Evolutionary conservation across 1,140 invertebrate species (phyloP), one percentile per base, ranked within the genome.

Genomic region (Ips nitidus): DNA sequence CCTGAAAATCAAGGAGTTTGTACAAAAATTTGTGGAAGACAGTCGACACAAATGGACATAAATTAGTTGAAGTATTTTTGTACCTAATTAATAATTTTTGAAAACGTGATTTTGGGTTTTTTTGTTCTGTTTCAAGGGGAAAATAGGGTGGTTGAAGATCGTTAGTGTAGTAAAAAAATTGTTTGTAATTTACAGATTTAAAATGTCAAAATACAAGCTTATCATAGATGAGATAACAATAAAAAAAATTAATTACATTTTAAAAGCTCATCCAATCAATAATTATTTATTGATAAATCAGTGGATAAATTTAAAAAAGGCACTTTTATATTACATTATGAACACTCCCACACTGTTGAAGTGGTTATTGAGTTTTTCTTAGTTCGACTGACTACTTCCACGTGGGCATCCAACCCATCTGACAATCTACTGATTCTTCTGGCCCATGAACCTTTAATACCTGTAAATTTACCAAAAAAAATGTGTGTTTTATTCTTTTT

Each of bases 321-420:
- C 45, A 50, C 7, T 3, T 7, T 50, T 50, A 22, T 22, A 22
- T 22, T 22, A 39, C 43, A 70, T 80, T 80, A 83, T 40, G 82
- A 81, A 2, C 81, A 78, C 75, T 86, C 83, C 84, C 84, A 85
- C 1, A 84, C 81, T 2, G 83, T 84, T 0, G 82, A 82, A 2
- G 77, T 78, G 38, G 82, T 80, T 38, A 65, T 4, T 40, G 81
- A 81, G 58, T 76, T 77, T 56, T 78, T 80, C 41, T 81, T 85
- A 50, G 81, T 86, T 22, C 83, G 78, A 6, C 83, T 82, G 0
- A 84, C 78, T 0, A 90, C 82, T 6, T 90, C 87, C 0, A 90
- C 86, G 72, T 92, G 89, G 0, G 89, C 89, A 74, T 91, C 90
- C 1, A 91, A 76, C 1, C 86, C 86, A 70, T 91, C 90, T n/a